These are phyloP conservation scores for Campylorhamphus procurvoides DNA, from an alignment of 2,113 vertebrate species.

Conservation along the genomic window DNA sequence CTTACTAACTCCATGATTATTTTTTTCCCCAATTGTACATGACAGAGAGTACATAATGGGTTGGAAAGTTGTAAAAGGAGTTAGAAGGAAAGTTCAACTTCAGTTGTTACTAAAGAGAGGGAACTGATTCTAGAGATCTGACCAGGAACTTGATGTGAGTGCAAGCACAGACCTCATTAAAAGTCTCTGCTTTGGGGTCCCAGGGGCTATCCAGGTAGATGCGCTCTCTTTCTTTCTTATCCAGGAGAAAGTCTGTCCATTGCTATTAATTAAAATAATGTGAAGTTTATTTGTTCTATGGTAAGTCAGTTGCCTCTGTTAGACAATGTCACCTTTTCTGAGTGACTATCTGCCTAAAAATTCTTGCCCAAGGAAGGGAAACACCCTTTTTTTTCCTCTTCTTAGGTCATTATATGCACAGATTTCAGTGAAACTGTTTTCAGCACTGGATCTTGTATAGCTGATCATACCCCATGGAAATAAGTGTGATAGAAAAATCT, in stretches of 20 bases:
- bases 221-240: neutral
- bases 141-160: neutral
- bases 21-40: neutral
- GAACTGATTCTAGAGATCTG: neutral
- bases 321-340: neutral
- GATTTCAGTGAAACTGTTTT: neutral
- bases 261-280: neutral
- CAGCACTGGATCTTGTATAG: neutral
- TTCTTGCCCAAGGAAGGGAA: neutral
- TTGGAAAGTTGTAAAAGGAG: neutral
- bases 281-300: neutral
- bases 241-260: neutral
- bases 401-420: neutral
- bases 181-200: neutral
- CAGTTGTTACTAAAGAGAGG: neutral
- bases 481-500: neutral
- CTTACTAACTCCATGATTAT: neutral
- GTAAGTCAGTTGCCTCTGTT: neutral
- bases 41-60: neutral
- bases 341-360: neutral
- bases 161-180: neutral
- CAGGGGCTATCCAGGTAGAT: neutral
- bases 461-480: neutral
- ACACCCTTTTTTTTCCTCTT: rapidly evolving
- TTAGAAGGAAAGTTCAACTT: neutral